phyloP scores from a whole-genome alignment of 1,140 invertebrate species.

The Drosophila kanapiae region DNA sequence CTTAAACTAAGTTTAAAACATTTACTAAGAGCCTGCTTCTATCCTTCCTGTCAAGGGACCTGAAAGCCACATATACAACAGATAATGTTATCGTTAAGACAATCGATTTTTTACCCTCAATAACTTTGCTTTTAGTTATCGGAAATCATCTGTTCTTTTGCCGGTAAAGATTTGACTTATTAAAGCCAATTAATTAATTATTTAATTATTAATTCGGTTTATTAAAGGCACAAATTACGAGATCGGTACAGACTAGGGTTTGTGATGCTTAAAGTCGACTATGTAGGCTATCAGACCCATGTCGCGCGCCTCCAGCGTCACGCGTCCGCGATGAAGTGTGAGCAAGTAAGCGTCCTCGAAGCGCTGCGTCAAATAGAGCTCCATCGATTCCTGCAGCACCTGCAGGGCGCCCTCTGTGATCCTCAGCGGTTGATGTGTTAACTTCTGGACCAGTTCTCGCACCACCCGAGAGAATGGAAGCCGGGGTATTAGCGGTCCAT shows the following conservation, averaged over 20 bases:
- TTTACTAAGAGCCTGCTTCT: too few species aligned
- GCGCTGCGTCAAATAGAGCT: conserved; percentile 91
- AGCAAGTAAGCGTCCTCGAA: conserved; percentile 91
- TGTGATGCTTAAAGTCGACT: background rate
- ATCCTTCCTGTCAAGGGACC: too few species aligned
- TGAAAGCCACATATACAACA: too few species aligned
- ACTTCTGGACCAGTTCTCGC: conserved; percentile 60
- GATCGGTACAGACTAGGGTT: background rate
- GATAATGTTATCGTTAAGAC: too few species aligned
- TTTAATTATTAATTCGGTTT: background rate
- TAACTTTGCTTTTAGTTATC: too few species aligned
- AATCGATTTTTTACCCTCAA: too few species aligned
- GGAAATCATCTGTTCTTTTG: too few species aligned
- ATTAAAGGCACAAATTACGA: background rate
- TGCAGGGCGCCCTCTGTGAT: conserved; percentile 87
- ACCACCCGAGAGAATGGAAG: conserved; percentile 76
- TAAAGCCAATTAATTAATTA: too few species aligned
- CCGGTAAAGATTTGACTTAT: too few species aligned
- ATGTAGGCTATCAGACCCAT: conserved; percentile 59
- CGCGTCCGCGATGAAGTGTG: conserved; percentile 90
- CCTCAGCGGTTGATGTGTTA: conserved; percentile 14
- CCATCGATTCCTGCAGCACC: conserved; percentile 89
- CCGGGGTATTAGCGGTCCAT: conserved; percentile 59
- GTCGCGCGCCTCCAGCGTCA: conserved; percentile 91
- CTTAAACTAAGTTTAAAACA: too few species aligned